Conservation (phyloP, 2,797 vertebrate genomes). For the Phylloscopus collybita region DNA sequence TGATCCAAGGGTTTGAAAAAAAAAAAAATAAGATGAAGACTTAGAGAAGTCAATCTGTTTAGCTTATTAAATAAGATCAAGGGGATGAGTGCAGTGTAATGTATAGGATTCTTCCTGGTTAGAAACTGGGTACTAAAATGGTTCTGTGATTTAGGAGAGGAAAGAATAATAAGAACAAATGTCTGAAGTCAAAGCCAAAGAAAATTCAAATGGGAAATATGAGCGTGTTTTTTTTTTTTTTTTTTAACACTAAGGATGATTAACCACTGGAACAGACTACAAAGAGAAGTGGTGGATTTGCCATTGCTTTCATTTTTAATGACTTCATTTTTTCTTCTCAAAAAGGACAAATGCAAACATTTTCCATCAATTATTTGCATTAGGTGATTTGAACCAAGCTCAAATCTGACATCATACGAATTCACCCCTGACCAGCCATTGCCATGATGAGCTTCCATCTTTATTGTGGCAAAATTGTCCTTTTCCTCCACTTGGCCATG, state of each 20-base stretch:
- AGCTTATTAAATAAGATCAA: slow-evolving; percentile 8
- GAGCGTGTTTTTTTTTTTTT: not conserved
- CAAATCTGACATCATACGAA: not conserved
- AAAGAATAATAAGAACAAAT: slow-evolving; percentile 35
- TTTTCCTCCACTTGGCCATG: not conserved
- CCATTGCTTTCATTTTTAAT: slow-evolving; percentile 18
- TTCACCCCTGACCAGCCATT: not conserved
- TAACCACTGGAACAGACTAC: slow-evolving; percentile 46
- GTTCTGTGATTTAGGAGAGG: slow-evolving; percentile 7
- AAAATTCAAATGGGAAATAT: slow-evolving; percentile 35
- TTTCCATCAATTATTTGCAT: slow-evolving; percentile 6
- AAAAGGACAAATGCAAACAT: slow-evolving; percentile 1
- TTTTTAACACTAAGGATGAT: slow-evolving; percentile 11
- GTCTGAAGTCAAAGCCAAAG: slow-evolving; percentile 55
- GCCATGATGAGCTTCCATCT: not conserved
- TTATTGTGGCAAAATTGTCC: not conserved
- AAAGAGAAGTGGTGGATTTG: slow-evolving; percentile 24
- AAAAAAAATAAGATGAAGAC: not conserved
- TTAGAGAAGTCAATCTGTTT: not conserved
- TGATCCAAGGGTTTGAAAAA: not conserved
- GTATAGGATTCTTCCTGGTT: slow-evolving; percentile 1
- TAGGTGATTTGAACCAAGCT: not conserved
- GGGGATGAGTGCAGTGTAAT: not conserved
- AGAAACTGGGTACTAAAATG: slow-evolving; percentile 4
- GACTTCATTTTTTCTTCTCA: slow-evolving; percentile 11